Evolutionary conservation across 1,140 invertebrate species (phyloP).

Genomic region (Epicauta chinensis): DNA sequence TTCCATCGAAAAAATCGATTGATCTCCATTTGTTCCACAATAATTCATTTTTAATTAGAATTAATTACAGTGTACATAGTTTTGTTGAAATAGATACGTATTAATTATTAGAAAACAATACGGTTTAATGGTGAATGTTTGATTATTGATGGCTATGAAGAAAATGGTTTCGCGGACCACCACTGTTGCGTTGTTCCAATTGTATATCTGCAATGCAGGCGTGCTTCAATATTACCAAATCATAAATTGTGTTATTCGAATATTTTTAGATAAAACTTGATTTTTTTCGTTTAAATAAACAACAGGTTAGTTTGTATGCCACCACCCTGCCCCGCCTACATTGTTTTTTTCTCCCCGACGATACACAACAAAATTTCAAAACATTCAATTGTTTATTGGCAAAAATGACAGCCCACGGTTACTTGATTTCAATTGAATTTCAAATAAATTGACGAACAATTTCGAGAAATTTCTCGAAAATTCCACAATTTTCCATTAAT

Average conservation of each 20-base stretch:
- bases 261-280: conserved; percentile 36
- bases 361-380: neutral
- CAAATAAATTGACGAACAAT: too few relatives aligned
- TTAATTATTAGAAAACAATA: too few relatives aligned
- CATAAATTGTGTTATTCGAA: conserved; percentile 35
- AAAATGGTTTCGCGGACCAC: conserved; percentile 43
- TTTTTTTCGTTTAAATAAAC: neutral
- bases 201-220: conserved; percentile 43
- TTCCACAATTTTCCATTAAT: too few relatives aligned
- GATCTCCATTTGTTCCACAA: neutral
- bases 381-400: too few relatives aligned
- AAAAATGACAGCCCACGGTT: too few relatives aligned
- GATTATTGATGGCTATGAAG: conserved; percentile 33
- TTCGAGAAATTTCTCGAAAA: too few relatives aligned
- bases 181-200: conserved; percentile 42
- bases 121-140: neutral
- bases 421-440: too few relatives aligned
- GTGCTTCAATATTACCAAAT: conserved; percentile 37
- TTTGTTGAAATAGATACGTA: too few relatives aligned
- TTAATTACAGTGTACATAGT: neutral
- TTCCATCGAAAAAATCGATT: conserved; percentile 1
- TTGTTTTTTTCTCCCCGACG: neutral
- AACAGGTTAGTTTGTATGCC: too few relatives aligned
- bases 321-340: too few relatives aligned
- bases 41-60: neutral